Evolutionary conservation across 1,140 invertebrate species (phyloP).

Genomic region (Ceratosolen fusciceps): DNA sequence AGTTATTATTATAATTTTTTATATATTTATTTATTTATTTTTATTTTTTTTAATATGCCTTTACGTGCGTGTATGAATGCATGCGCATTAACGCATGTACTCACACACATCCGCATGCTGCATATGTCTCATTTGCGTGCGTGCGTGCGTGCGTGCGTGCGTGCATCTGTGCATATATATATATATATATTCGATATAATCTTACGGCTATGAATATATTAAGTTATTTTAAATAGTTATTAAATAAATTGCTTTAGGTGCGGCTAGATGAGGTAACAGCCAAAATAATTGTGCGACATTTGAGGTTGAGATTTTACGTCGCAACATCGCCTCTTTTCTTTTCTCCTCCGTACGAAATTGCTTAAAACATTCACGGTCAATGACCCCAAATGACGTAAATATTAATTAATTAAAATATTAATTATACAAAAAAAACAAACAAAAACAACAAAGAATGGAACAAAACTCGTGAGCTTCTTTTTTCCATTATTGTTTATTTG

Average conservation of each 20-base stretch:
- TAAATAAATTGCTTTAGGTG: too few species aligned
- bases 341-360: neutral
- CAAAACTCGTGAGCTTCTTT: too few species aligned
- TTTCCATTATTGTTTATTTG: too few species aligned
- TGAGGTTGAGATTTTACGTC: neutral
- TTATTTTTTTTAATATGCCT: neutral
- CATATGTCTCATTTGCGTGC: too few species aligned
- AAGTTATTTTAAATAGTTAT: too few species aligned
- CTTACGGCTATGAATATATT: too few species aligned
- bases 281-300: conserved; percentile 37
- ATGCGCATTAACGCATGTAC: conserved; percentile 29
- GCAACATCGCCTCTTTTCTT: neutral
- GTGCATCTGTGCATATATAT: neutral
- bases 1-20: conserved; percentile 29
- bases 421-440: too few species aligned
- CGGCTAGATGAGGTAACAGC: conserved; percentile 31
- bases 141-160: too few species aligned
- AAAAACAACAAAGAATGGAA: too few species aligned
- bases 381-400: neutral
- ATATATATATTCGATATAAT: neutral
- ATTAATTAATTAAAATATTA: too few species aligned
- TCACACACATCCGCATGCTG: too few species aligned
- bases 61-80: neutral
- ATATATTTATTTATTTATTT: conserved; percentile 11
- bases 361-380: neutral